These are phyloP conservation scores for Benthochromis sp. DNA, from an alignment of 2,113 vertebrate species.

Conservation along the genomic window DNA sequence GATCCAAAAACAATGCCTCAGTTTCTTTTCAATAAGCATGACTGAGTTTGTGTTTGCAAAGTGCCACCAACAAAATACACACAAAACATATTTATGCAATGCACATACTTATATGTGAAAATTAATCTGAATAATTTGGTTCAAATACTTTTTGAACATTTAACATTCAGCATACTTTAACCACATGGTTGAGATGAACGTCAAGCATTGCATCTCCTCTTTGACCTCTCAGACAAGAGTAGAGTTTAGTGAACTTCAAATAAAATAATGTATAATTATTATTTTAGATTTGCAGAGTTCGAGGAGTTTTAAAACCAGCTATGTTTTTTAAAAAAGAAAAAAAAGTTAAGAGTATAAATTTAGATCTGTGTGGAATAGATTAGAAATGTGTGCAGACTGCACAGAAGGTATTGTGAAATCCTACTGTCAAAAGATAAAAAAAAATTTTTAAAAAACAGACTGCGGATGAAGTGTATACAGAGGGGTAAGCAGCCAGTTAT, in stretches of 20 bases:
- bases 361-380: neutral
- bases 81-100: neutral
- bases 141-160: neutral
- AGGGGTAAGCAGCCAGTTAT: neutral
- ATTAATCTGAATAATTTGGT: neutral
- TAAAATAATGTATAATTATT: neutral
- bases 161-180: neutral
- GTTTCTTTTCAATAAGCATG: neutral
- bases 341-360: neutral
- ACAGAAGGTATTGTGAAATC: neutral
- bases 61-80: neutral
- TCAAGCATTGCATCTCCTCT: neutral
- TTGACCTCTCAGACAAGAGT: neutral
- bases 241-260: neutral
- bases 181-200: neutral
- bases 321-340: too few relatives aligned
- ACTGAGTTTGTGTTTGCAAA: neutral
- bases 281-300: neutral
- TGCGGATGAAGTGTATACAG: neutral
- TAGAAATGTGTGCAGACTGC: neutral
- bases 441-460: fast-evolving
- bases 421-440: neutral
- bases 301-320: neutral
- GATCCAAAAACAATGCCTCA: neutral
- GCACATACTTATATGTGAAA: neutral